Percentiles rank a stretch among this genome's conserved stretches.
Evolutionary conservation across 2,797 vertebrate species (phyloP).

Genomic region (Bufotes viridis): DNA sequence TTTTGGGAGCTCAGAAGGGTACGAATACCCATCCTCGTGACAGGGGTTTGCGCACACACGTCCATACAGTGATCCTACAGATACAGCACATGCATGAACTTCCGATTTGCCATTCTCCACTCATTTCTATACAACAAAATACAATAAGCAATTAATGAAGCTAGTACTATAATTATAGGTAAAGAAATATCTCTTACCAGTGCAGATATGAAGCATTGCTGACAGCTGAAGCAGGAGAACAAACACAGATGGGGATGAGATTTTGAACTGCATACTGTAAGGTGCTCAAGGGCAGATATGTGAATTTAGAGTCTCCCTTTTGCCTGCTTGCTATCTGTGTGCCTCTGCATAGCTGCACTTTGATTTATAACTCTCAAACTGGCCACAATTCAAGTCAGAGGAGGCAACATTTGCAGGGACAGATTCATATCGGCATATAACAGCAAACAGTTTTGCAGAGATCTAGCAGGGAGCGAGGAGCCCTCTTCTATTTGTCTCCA

Average conservation of each 20-base stretch:
- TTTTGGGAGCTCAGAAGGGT: no score
- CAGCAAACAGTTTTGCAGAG: no score
- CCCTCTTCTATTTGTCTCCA: no score
- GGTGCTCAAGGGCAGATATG: neutral
- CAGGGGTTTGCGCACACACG: no score
- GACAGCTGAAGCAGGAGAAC: slow-evolving; percentile 17
- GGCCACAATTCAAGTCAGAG: neutral
- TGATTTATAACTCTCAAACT: neutral
- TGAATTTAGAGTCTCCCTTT: neutral
- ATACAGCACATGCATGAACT: neutral
- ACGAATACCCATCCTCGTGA: no score
- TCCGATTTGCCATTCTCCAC: neutral
- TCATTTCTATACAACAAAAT: neutral
- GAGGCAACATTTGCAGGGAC: neutral
- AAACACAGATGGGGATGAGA: neutral
- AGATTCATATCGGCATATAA: no score
- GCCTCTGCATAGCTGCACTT: slow-evolving; percentile 45
- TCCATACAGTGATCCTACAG: neutral
- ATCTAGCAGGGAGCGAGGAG: no score
- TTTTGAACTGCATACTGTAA: slow-evolving; percentile 6
- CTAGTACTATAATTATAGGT: neutral
- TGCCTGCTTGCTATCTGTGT: neutral
- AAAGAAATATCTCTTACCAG: slow-evolving; percentile 52
- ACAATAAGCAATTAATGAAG: neutral
- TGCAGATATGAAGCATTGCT: neutral